Base-by-base conservation (phyloP, 2,888 invertebrate genomes). In the Dermolepida albohirtum region DNA sequence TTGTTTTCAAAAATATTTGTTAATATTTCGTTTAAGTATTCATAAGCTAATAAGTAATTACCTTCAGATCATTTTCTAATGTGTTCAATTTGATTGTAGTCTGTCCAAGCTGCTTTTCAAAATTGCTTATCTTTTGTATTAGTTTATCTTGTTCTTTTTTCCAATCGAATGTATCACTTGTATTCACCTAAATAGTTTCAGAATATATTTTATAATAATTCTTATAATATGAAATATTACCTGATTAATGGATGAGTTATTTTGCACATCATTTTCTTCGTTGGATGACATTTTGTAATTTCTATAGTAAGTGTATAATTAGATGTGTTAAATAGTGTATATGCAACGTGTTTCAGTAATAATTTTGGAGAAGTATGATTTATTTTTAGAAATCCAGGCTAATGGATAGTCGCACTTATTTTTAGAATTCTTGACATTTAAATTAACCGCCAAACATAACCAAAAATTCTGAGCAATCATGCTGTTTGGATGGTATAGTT, bases 381-480 rank as follows among this genome's bases (percentile, higher is more conserved):
- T 69, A 69, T 69, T 67, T 69, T 67, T 69, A 69, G 69, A 69
- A 44, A 55, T 67, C 69, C 44, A 62, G 69, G 67, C 51, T 50
- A 66, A 47, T 44, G 17, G 40, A 44, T 57, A 44, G 57, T 44
- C 6, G 51, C 64, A 70, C 75, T 74, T 78, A 79, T 78, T 76
- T 76, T 77, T 78, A 78, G 78, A 73, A 49, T 47, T 34, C 39
- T 64, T 62, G 57, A 65, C 71, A 73, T 76, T 76, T 70, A 68
- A 77, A 78, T 75, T 76, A 74, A 49, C 73, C 78, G 74, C 77
- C 71, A 68, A 34, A 57, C 27, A 17, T 71, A 70, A 71, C 67
- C 67, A 63, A 55, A 55, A 62, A 64, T 2, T 47, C 2, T 17
- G 34, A 49, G 17, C 29, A 29, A 8, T 16, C 29, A 16, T 29